These are phyloP conservation scores for Opisthograptis luteolata DNA, from an alignment of 2,888 invertebrate species.

Conservation along the genomic window DNA sequence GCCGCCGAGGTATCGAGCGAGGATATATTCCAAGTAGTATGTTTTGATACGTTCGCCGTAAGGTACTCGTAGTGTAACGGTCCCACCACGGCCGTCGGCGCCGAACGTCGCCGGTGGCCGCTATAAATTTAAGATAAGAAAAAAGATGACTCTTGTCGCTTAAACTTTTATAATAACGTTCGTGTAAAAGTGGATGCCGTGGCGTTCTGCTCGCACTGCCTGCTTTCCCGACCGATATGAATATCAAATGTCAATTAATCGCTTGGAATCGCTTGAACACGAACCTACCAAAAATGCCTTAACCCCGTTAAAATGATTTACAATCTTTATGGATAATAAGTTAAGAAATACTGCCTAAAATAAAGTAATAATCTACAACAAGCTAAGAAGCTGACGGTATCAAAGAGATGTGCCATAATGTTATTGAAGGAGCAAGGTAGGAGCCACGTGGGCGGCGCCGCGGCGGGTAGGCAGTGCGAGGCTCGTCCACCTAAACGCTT, in stretches of 20 bases:
- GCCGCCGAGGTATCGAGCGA: slow-evolving; percentile 29
- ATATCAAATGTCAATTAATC: slow-evolving; percentile 70
- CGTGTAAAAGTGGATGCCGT: slow-evolving; percentile 80
- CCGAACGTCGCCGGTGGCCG: slow-evolving; percentile 53
- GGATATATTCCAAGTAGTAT: slow-evolving; percentile 48
- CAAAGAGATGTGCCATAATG: slow-evolving; percentile 17
- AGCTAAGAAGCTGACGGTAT: background rate
- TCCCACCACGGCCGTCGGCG: slow-evolving; percentile 64
- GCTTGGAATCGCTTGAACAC: slow-evolving; percentile 26
- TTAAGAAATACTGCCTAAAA: slow-evolving; percentile 10
- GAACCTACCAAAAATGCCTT: slow-evolving; percentile 33
- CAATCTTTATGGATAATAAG: slow-evolving; percentile 5
- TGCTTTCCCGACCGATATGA: slow-evolving; percentile 53
- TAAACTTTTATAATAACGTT: slow-evolving; percentile 68
- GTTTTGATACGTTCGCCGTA: slow-evolving; percentile 57
- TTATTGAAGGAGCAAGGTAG: slow-evolving; percentile 1
- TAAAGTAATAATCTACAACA: background rate
- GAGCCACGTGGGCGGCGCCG: slow-evolving; percentile 55
- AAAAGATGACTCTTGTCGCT: slow-evolving; percentile 67
- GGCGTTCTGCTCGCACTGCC: slow-evolving; percentile 73
- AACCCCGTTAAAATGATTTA: slow-evolving; percentile 13
- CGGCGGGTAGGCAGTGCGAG: slow-evolving; percentile 69
- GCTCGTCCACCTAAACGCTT: slow-evolving; percentile 80
- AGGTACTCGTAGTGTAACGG: slow-evolving; percentile 53
- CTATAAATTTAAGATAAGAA: slow-evolving; percentile 58